Evolutionary conservation across 2,113 vertebrate genomes (phyloP), one percentile per base, ranked within the genome.

Genomic region (Centropus unirufus): DNA sequence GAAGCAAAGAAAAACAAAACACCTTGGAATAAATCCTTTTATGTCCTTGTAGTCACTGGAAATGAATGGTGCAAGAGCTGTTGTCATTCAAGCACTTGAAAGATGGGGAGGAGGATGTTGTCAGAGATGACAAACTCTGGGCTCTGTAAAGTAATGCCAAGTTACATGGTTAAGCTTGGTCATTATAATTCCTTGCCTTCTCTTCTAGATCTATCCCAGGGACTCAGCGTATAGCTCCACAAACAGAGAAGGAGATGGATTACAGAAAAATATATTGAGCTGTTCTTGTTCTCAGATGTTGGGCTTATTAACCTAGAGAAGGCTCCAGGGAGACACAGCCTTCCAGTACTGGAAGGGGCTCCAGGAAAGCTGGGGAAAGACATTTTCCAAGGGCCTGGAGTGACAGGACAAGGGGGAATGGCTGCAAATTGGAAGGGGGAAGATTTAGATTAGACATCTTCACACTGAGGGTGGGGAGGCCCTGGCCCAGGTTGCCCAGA

Each of bases 61-160:
- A 88, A 80, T 66, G 15, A 46, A 3, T 74, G 39, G 83, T 76
- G 68, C 49, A 62, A 36, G 42, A 51, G 54, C 62, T 44, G 0
- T 1, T 93, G 67, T 69, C 12, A 12, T 54, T 80, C 4, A 22
- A 49, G 14, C 0, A 0, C n/a, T 39, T 76, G 70, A 29, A 69
- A 36, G 59, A 7, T 82, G 75, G 36, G 29, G 20, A 59, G 42
- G 47, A 29, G 9, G 27, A 12, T 44, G 39, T 66, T 66, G 10
- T 30, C 9, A 23, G 55, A 29, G 24, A 34, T 92, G 74, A 75
- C 9, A 8, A 63, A 70, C 27, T 29, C 10, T 4, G 29, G 11
- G 16, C 12, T 3, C 1, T 20, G 3, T 11, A 7, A 84, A 83
- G n/a, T 63, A 11, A n/a, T 86, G 46, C 30, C 64, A 39, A 36